phyloP scores from a whole-genome alignment of 2,888 invertebrate genomes.

The Trachelus troglodyta region DNA sequence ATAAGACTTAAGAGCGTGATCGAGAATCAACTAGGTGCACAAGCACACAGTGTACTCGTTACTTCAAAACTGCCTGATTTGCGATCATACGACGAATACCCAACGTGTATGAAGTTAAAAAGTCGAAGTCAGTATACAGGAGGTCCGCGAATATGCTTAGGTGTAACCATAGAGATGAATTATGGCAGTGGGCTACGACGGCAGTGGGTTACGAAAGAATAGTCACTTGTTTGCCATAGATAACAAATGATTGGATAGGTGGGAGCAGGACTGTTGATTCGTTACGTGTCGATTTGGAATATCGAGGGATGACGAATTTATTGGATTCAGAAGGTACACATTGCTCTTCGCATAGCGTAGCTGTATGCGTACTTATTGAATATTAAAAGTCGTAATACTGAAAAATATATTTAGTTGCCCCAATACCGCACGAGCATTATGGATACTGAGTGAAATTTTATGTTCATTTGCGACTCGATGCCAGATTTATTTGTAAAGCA shows the following conservation, averaged over 20 bases:
- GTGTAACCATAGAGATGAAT: neutral
- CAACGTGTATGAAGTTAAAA: neutral
- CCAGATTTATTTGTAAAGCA: neutral
- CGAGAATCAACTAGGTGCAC: neutral
- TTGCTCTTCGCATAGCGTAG: neutral
- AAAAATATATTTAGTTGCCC: neutral
- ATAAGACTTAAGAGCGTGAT: too few relatives aligned
- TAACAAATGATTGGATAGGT: neutral
- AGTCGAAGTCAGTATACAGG: neutral
- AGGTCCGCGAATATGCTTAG: neutral
- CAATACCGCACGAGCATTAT: neutral
- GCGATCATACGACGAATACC: neutral
- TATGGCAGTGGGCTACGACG: too few relatives aligned
- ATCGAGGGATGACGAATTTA: neutral
- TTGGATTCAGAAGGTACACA: neutral
- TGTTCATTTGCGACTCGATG: neutral
- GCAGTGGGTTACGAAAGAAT: neutral
- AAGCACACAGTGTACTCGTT: neutral
- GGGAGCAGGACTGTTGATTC: neutral
- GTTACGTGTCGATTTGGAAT: neutral
- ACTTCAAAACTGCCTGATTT: neutral
- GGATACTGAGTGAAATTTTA: slow-evolving; percentile 1
- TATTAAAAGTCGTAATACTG: neutral
- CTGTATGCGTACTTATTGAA: neutral
- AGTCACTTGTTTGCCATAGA: neutral